phyloP scores from a whole-genome alignment of 2,113 vertebrate genomes.

The Ellobius talpinus region DNA sequence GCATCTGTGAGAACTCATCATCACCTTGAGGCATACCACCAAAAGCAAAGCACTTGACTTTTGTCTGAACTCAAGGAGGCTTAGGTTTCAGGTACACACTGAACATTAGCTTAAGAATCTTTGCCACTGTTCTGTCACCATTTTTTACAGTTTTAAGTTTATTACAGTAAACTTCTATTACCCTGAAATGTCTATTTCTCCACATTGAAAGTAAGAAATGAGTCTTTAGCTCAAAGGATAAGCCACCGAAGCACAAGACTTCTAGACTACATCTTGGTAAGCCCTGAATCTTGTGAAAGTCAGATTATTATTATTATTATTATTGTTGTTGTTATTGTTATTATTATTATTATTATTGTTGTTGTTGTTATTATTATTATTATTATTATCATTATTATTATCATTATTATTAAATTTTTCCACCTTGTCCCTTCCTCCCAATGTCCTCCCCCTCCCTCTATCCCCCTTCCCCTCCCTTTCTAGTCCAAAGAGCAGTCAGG shows the following conservation, averaged over 20 bases:
- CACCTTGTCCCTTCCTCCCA: no score
- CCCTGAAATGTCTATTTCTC: background rate
- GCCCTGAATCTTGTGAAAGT: background rate
- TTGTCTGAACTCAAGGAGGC: background rate
- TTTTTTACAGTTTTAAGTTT: no score
- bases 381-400: no score
- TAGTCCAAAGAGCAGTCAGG: no score
- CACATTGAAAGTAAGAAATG: background rate
- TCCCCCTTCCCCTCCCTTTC: no score
- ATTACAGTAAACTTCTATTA: background rate
- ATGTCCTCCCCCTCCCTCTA: no score
- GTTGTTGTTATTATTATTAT: no score
- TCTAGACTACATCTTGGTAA: background rate
- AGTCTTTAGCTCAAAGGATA: background rate
- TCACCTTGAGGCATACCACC: background rate
- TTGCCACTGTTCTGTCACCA: background rate
- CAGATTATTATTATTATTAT: no score
- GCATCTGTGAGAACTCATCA: background rate
- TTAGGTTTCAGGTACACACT: background rate
- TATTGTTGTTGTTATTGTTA: no score
- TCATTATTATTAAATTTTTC: no score
- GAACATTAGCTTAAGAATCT: background rate
- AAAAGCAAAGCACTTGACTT: background rate
- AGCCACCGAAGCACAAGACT: background rate
- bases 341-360: no score